These are phyloP conservation scores for Syngnathus rostellatus DNA, from an alignment of 2,797 vertebrate species.

Conservation along the genomic window DNA sequence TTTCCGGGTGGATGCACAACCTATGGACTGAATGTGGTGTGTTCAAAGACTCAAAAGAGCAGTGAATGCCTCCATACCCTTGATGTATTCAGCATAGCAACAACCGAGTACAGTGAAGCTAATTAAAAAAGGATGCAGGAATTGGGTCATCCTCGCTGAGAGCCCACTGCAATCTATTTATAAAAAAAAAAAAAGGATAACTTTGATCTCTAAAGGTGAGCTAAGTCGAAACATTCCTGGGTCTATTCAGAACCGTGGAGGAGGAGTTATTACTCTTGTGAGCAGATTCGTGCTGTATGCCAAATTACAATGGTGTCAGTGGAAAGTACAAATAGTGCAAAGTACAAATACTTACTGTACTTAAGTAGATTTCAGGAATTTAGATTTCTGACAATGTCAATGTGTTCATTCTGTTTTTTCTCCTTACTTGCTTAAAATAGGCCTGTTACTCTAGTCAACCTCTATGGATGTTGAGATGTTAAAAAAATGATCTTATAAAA, in stretches of 20 bases:
- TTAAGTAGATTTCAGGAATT: too few species aligned
- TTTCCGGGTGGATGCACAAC: slow-evolving; percentile 17
- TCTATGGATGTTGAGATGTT: too few species aligned
- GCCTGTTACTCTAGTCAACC: too few species aligned
- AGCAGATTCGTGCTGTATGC: background rate
- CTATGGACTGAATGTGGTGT: slow-evolving; percentile 1
- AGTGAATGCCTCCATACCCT: background rate
- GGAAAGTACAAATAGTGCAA: too few species aligned
- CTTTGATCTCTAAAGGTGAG: slow-evolving; percentile 57
- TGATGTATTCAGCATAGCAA: slow-evolving; percentile 29
- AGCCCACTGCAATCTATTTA: slow-evolving; percentile 47
- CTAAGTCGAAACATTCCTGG: slow-evolving; percentile 29
- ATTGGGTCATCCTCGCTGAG: slow-evolving; percentile 57
- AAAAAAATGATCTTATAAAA: too few species aligned
- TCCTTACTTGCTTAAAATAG: too few species aligned
- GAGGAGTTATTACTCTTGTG: background rate
- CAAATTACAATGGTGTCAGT: background rate
- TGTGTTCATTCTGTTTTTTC: too few species aligned
- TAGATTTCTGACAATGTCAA: too few species aligned
- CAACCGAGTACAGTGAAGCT: slow-evolving; percentile 53
- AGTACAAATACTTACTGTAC: too few species aligned
- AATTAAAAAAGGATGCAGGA: slow-evolving; percentile 49
- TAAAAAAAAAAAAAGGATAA: slow-evolving; percentile 35
- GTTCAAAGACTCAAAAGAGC: background rate
- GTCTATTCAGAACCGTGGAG: slow-evolving; percentile 19